A percentile compares a stretch with the other conserved stretches of the same genome.
These are phyloP conservation scores for Spicauda simplicius DNA, from an alignment of 2,888 invertebrate species.

Conservation along the genomic window DNA sequence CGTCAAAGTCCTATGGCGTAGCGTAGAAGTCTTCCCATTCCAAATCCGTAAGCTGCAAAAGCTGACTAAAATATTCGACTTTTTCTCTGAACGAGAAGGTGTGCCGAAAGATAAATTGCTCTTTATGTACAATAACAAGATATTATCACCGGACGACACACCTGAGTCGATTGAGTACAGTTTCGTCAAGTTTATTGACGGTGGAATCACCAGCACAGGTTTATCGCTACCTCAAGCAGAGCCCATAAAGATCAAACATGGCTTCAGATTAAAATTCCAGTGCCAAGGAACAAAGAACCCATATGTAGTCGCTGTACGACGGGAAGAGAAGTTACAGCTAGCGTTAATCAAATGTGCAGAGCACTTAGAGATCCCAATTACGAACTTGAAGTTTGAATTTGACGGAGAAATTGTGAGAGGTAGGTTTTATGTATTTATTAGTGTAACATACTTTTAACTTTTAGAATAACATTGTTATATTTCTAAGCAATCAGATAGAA, in stretches of 20 bases:
- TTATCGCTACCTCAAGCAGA: neutral
- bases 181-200: conserved; percentile 76
- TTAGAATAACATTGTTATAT: no score
- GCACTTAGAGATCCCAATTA: conserved; percentile 64
- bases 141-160: conserved; percentile 68
- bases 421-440: conserved; percentile 37
- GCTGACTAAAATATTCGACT: conserved; percentile 66
- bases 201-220: conserved; percentile 60
- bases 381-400: conserved; percentile 76
- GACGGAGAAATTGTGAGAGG: conserved; percentile 82
- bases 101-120: conserved; percentile 62
- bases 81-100: conserved; percentile 63
- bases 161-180: conserved; percentile 71
- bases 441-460: no score
- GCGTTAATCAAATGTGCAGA: conserved; percentile 79
- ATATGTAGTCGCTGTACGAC: conserved; percentile 54
- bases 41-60: conserved; percentile 70
- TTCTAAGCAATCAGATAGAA: no score
- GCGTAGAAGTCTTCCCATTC: conserved; percentile 66
- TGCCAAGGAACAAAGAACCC: conserved; percentile 72
- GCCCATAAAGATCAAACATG: conserved; percentile 40
- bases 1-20: conserved; percentile 78
- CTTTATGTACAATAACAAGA: conserved; percentile 68
- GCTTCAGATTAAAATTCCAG: conserved; percentile 74
- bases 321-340: conserved; percentile 61